phyloP scores from a whole-genome alignment of 2,113 vertebrate species.

The Prionailurus bengalensis region DNA sequence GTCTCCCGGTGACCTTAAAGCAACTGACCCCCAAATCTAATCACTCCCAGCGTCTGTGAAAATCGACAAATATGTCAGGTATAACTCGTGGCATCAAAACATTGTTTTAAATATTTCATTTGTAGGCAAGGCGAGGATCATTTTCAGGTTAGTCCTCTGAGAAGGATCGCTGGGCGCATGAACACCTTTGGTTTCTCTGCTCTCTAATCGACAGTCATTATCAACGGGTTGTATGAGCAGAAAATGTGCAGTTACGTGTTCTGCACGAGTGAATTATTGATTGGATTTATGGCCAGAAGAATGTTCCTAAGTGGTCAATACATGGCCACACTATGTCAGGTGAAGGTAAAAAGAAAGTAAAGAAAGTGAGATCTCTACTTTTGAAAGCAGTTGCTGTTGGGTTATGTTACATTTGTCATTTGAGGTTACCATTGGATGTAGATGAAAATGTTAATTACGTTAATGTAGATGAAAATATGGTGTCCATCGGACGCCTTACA shows the following conservation, averaged over 20 bases:
- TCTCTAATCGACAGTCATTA: slow-evolving; percentile 58
- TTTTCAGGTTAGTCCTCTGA: slow-evolving; percentile 74
- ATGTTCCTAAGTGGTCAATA: slow-evolving; percentile 86
- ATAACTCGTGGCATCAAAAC: slow-evolving; percentile 84
- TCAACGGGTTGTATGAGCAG: slow-evolving; percentile 70
- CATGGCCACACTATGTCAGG: slow-evolving; percentile 78
- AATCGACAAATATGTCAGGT: slow-evolving; percentile 90
- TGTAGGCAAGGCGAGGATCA: slow-evolving; percentile 77
- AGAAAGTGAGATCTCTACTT: slow-evolving; percentile 72
- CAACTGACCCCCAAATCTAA: slow-evolving; percentile 91
- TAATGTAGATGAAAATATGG: background rate
- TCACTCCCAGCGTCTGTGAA: slow-evolving; percentile 86
- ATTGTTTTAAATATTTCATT: slow-evolving; percentile 84
- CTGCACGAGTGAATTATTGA: slow-evolving; percentile 85
- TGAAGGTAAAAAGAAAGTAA: slow-evolving; percentile 80
- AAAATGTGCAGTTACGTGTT: slow-evolving; percentile 80
- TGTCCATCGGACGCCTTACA: background rate
- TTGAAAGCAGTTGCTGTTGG: slow-evolving; percentile 68
- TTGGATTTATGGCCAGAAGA: slow-evolving; percentile 82
- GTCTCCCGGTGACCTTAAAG: slow-evolving; percentile 88
- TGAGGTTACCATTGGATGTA: background rate
- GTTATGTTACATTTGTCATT: slow-evolving; percentile 47
- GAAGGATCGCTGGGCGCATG: fast-evolving
- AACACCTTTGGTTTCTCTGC: slow-evolving; percentile 43
- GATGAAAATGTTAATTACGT: slow-evolving; percentile 56